Base-by-base conservation (phyloP, 2,113 vertebrate genomes). In the Brachypteracias leptosomus region DNA sequence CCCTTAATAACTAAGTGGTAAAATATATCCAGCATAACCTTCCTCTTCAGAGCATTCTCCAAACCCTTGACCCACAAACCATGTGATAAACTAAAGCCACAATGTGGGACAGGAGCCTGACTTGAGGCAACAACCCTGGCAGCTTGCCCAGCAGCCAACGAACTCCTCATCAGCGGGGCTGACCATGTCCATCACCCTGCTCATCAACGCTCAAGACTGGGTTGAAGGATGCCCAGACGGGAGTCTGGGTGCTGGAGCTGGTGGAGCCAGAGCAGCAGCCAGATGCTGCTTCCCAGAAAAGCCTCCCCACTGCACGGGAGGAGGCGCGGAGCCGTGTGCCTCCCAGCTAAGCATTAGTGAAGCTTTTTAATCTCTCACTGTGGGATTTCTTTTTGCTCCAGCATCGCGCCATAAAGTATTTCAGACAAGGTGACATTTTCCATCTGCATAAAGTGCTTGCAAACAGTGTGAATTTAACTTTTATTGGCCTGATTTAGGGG, bases 401-500 rank as follows among this genome's bases (percentile, higher is more conserved):
- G 88, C 82, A 63, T 88, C 31, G 3, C 4, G 0, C 72, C 79
- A 89, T 96, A 96, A 97, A 97, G 92, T 89, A 96, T 97, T 96
- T 94, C 91, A 90, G 95, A 95, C 95, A 97, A 97, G 96, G 95
- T 96, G 95, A 96, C 96, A 97, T 97, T 97, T 97, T 97, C 95
- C 91, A 93, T 96, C 95, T 97, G 96, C 97, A 97, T 95, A 96
- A 88, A 93, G 85, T 94, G 77, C 95, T 94, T 97, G 93, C 96
- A 97, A 97, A 97, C 96, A 94, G 92, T 95, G 91, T 85, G 96
- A 97, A 68, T 95, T 93, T 93, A 92, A 89, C 95, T 96, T 97
- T 97, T 96, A 96, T 96, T 95, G 95, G 93, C 90, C 85, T 97
- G 96, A 97, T 96, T 97, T 97, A 97, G 95, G 91, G 91, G 93